Conservation (phyloP, 2,113 vertebrate species). For the Sebastes schlegelii region DNA sequence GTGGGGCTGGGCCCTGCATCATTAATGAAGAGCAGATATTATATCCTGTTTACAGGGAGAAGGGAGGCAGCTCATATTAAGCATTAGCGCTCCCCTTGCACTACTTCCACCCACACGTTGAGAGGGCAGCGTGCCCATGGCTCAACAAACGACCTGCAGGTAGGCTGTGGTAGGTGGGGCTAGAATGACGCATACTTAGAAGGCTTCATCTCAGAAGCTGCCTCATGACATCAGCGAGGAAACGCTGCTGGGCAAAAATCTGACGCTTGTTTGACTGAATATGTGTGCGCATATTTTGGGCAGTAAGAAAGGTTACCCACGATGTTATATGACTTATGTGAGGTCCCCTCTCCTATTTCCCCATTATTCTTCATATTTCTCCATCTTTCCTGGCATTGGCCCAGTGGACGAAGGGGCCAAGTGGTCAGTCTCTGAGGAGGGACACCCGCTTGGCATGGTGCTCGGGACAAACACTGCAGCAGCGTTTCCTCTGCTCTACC, state of each 20-base stretch:
- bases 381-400: constrained; percentile 59
- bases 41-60: constrained; percentile 81
- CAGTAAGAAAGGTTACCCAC: constrained; percentile 17
- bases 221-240: constrained; percentile 39
- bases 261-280: constrained; percentile 25
- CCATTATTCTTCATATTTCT: constrained; percentile 11
- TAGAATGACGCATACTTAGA: constrained; percentile 28
- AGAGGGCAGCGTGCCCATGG: constrained; percentile 59
- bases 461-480: constrained; percentile 78
- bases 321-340: constrained; percentile 14
- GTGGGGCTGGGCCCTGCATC: constrained; percentile 81
- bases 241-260: constrained; percentile 24
- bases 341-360: constrained; percentile 12
- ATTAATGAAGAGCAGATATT: constrained; percentile 83
- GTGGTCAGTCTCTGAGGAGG: constrained; percentile 77
- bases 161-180: constrained; percentile 23
- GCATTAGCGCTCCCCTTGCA: constrained; percentile 69
- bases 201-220: constrained; percentile 36
- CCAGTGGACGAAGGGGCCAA: constrained; percentile 70
- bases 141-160: constrained; percentile 54
- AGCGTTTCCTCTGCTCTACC: constrained; percentile 78
- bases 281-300: constrained; percentile 12
- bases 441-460: constrained; percentile 68
- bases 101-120: constrained; percentile 61
- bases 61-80: constrained; percentile 72